phyloP scores from a whole-genome alignment of 30 jellyfish, hydroid and myxozoan species.

The Rhopilema esculentum region DNA sequence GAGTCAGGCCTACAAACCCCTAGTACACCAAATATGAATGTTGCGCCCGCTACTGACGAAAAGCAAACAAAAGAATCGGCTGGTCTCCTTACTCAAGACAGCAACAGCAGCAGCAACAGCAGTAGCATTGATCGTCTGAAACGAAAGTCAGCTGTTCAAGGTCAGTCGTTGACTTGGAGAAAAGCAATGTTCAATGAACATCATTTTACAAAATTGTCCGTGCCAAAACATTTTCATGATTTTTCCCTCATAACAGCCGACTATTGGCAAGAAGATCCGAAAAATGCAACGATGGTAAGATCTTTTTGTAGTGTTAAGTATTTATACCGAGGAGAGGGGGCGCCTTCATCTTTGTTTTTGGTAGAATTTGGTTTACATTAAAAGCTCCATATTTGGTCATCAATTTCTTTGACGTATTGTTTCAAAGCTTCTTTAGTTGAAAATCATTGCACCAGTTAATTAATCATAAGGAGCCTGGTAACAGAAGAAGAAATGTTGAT shows the following conservation, averaged over 20 bases:
- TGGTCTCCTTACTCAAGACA: background rate
- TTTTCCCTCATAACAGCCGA: slow-evolving; percentile 43
- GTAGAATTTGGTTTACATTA: too few relatives aligned
- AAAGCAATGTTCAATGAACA: slow-evolving; percentile 44
- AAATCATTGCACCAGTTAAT: too few relatives aligned
- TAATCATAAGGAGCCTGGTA: too few relatives aligned
- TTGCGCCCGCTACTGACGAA: background rate
- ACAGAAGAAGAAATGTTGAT: too few relatives aligned
- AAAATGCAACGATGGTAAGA: background rate
- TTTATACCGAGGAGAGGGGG: too few relatives aligned
- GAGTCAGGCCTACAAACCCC: background rate
- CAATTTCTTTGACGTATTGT: too few relatives aligned
- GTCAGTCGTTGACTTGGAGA: slow-evolving; percentile 57
- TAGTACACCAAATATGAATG: background rate
- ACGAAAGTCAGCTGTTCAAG: slow-evolving; percentile 9
- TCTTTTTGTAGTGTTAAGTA: background rate
- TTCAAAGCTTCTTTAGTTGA: too few relatives aligned
- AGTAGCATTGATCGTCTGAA: slow-evolving; percentile 33
- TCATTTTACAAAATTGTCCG: background rate
- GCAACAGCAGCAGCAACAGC: background rate
- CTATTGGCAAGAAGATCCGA: slow-evolving; percentile 31
- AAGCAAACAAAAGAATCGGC: background rate
- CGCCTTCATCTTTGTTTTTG: too few relatives aligned
- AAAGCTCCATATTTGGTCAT: too few relatives aligned
- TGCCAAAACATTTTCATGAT: slow-evolving; percentile 17